A percentile compares a stretch with the other conserved stretches of the same genome.
These are phyloP conservation scores for Drosophila bifasciata DNA, from an alignment of 1,140 invertebrate species.

Conservation along the genomic window DNA sequence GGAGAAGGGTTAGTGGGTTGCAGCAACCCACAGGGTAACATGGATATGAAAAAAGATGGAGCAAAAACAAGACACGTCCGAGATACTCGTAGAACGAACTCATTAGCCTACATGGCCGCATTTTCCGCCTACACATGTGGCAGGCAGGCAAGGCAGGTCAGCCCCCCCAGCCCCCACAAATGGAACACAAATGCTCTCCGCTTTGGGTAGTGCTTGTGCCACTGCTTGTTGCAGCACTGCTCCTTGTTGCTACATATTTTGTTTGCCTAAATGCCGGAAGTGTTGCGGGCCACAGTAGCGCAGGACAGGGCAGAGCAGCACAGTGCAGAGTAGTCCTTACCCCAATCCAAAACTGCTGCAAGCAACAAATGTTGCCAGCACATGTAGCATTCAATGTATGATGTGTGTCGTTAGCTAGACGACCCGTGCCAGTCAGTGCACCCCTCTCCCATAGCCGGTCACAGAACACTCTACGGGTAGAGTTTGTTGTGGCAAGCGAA, in stretches of 20 bases:
- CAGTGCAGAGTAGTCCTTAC: too few relatives aligned
- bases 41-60: constrained; percentile 9
- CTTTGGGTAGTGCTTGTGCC: too few relatives aligned
- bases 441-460: neutral
- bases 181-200: constrained; percentile 60
- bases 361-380: constrained; percentile 62
- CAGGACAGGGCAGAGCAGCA: too few relatives aligned
- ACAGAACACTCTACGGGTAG: neutral
- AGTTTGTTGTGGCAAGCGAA: too few relatives aligned
- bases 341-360: constrained; percentile 24
- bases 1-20: neutral
- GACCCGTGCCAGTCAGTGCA: neutral
- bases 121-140: constrained; percentile 72
- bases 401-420: constrained; percentile 32
- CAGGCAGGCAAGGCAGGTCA: too few relatives aligned
- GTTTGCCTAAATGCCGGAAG: constrained; percentile 81
- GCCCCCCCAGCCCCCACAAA: constrained; percentile 32
- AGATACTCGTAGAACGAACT: constrained; percentile 57
- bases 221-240: constrained; percentile 47
- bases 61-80: constrained; percentile 52
- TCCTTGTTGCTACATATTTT: constrained; percentile 66
- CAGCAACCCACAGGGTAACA: neutral
- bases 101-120: constrained; percentile 79
- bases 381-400: constrained; percentile 46
- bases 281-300: constrained; percentile 58